A percentile compares a stretch with the other conserved stretches of the same genome.
Conservation (phyloP, 2,797 vertebrate genomes). For the Diglossa cyanea region DNA sequence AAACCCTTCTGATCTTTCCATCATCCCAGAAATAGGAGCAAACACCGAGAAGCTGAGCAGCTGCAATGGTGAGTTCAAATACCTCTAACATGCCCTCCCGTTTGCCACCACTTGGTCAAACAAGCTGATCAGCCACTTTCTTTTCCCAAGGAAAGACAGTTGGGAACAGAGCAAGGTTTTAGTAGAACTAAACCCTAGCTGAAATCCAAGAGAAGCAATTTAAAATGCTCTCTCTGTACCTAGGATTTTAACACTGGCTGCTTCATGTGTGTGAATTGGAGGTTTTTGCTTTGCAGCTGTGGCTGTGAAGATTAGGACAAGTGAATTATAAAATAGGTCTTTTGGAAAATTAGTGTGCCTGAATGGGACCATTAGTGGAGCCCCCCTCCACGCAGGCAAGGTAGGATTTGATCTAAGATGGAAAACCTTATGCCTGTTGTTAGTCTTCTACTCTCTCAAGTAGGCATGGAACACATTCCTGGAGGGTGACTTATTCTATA, state of each 20-base stretch:
- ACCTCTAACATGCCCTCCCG: neutral
- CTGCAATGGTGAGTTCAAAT: slow-evolving; percentile 68
- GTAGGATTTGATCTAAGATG: neutral
- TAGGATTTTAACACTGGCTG: neutral
- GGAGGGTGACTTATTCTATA: neutral
- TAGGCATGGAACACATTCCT: neutral
- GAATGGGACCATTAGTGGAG: neutral
- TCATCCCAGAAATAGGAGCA: slow-evolving; percentile 81
- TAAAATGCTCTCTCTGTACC: neutral
- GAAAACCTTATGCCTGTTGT: neutral
- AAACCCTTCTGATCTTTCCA: slow-evolving; percentile 84
- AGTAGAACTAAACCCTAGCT: neutral
- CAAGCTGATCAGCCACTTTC: neutral
- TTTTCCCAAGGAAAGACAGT: neutral
- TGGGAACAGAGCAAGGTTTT: neutral
- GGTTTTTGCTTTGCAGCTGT: neutral
- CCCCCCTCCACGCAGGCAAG: neutral
- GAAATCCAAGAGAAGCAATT: neutral
- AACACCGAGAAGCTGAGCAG: slow-evolving; percentile 52
- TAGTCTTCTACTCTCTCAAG: neutral
- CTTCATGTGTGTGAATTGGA: neutral
- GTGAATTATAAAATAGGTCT: neutral
- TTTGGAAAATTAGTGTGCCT: neutral
- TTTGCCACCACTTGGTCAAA: neutral
- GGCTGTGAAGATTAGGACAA: neutral